Percentiles rank a stretch among this genome's conserved stretches.
These are phyloP conservation scores for Mimumesa dahlbomi DNA, from an alignment of 2,888 invertebrate genomes.

Conservation along the genomic window DNA sequence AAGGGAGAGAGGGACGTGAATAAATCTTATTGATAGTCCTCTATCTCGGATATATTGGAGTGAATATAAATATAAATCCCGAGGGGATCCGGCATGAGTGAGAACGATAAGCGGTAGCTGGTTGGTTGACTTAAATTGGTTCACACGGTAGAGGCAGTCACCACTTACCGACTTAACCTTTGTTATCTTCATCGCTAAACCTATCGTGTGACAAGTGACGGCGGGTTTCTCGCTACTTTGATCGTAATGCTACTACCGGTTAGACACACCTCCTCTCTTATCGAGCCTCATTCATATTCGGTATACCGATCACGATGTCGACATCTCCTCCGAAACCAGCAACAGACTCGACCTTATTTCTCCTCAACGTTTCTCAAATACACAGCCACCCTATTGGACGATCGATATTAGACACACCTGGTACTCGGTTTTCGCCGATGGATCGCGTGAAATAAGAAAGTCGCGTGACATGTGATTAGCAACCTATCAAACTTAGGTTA, in stretches of 20 bases:
- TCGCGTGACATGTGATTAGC: too few relatives aligned
- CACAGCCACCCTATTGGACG: too few relatives aligned
- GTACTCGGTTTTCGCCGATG: too few relatives aligned
- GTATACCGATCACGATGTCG: constrained; percentile 17
- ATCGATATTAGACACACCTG: too few relatives aligned
- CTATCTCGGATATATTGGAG: too few relatives aligned
- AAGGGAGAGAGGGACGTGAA: too few relatives aligned
- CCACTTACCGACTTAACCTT: constrained; percentile 37
- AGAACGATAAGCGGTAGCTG: constrained; percentile 20
- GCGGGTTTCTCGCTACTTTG: constrained; percentile 15
- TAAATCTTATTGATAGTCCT: too few relatives aligned
- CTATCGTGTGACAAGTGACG: constrained; percentile 43
- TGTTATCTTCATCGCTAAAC: constrained; percentile 50
- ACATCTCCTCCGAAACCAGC: constrained; percentile 9
- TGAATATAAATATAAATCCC: neutral
- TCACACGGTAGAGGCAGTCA: constrained; percentile 36
- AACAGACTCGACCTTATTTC: constrained; percentile 3
- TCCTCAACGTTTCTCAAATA: neutral
- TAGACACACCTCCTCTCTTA: constrained; percentile 27
- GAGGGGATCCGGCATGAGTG: neutral
- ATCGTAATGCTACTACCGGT: constrained; percentile 21
- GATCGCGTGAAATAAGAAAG: too few relatives aligned
- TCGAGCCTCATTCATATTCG: constrained; percentile 20
- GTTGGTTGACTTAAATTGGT: constrained; percentile 38
- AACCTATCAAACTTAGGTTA: too few relatives aligned